Conservation (phyloP, 2,797 vertebrate species). For the Chelon auratus region DNA sequence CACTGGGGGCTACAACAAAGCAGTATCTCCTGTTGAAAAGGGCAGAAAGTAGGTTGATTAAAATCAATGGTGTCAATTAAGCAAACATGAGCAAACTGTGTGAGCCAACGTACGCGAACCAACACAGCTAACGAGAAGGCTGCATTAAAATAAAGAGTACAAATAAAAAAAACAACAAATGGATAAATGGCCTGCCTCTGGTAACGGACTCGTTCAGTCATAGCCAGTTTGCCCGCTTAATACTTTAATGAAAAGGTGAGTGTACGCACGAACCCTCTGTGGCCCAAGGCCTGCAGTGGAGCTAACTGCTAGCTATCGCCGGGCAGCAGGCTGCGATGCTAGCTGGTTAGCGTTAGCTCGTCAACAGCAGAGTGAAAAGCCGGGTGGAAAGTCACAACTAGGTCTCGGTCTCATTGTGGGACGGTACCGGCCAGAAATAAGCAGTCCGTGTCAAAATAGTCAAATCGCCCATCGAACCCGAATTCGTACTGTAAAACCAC, state of each 20-base stretch:
- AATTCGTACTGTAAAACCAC: background rate
- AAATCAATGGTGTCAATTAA: slow-evolving; percentile 73
- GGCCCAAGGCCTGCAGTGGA: slow-evolving; percentile 65
- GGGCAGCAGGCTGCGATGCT: background rate
- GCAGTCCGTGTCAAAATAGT: background rate
- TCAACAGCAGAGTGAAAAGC: slow-evolving; percentile 75
- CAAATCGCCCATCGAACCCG: rapidly evolving
- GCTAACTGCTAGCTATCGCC: slow-evolving; percentile 57
- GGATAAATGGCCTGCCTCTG: background rate
- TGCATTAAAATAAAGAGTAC: slow-evolving; percentile 8
- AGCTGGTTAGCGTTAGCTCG: slow-evolving; percentile 72
- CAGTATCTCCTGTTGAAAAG: slow-evolving; percentile 68
- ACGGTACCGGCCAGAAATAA: background rate
- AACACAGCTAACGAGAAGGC: slow-evolving; percentile 19
- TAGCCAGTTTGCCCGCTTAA: slow-evolving; percentile 17
- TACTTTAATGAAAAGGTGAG: slow-evolving; percentile 45
- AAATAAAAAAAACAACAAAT: background rate
- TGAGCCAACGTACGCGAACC: slow-evolving; percentile 42
- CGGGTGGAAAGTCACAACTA: slow-evolving; percentile 78
- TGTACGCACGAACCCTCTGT: slow-evolving; percentile 48
- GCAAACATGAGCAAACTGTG: slow-evolving; percentile 65
- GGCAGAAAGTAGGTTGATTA: slow-evolving; percentile 71
- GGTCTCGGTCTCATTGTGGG: background rate
- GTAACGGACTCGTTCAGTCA: background rate
- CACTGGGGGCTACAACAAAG: slow-evolving; percentile 79